Evolutionary conservation across 92 coral and sea anemone genomes (phyloP), one percentile per base, ranked within the genome.

Genomic region (Porites cylindrica): DNA sequence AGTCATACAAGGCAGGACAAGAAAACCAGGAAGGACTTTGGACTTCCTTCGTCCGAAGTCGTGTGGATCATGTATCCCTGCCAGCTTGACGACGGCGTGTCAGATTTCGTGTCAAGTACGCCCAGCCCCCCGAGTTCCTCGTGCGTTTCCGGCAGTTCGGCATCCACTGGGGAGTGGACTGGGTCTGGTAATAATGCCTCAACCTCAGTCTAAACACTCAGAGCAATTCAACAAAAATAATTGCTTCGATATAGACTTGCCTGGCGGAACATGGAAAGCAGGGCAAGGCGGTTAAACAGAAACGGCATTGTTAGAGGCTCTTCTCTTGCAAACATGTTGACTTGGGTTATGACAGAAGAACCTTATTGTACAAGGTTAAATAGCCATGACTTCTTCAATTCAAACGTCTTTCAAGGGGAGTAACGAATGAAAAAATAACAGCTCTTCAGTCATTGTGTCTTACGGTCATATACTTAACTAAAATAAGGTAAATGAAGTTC

Each of bases 81-180:
- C 64, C 63, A 73, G 2, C 51, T 9, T 17, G 83, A 76, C 13
- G 83, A 76, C 10, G n/a, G 75, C 51, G 43, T 21, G 52, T 62
- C 80, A 16, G 88, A 76, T 8, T 74, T 74, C 5, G 38, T 73
- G 59, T 92, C 95, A 11, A 89, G 85, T 61, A 89, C 93, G 24
- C 93, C 95, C 52, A 92, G 95, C 58, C 93, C 95, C 16, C 87
- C 80, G 52, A 92, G 95, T 77, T 91, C 94, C 10, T 91, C 88
- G 10, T 73, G 89, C 24, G 56, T 82, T 61, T 91, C 94, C 20
- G 85, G 88, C 43, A 91, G 94, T 32, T 86, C 94, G 52, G 91
- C 70, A 11, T 85, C 89, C 6, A 85, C 89, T 7, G 83, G 89
- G 14, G 89, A 85, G 51, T 85, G 89, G 89, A 85, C 89, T 26